phyloP scores from a whole-genome alignment of 1,140 invertebrate species.

The Bombus impatiens region DNA sequence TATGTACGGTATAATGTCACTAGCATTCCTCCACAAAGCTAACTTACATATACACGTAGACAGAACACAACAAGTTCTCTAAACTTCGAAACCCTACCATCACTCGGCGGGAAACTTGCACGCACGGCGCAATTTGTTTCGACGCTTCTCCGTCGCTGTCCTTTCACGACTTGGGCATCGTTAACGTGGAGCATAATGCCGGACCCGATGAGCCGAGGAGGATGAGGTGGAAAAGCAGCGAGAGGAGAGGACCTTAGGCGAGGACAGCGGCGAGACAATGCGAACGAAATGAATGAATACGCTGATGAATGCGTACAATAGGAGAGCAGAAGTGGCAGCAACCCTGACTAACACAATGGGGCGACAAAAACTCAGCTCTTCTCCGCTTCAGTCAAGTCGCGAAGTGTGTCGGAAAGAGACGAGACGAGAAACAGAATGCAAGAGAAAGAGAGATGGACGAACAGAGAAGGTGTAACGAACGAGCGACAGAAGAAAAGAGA shows the following conservation, averaged over 20 bases:
- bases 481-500: slow-evolving; percentile 9
- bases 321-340: slow-evolving; percentile 72
- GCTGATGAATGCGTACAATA: slow-evolving; percentile 81
- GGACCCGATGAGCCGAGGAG: slow-evolving; percentile 59
- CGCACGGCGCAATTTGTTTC: slow-evolving; percentile 43
- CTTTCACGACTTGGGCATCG: slow-evolving; percentile 61
- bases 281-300: slow-evolving; percentile 79
- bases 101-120: slow-evolving; percentile 10
- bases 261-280: slow-evolving; percentile 78
- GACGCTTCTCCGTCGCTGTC: slow-evolving; percentile 30
- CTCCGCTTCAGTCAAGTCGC: slow-evolving; percentile 71
- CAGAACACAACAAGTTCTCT: too few relatives aligned
- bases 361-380: slow-evolving; percentile 78
- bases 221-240: slow-evolving; percentile 51
- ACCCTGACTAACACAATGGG: slow-evolving; percentile 75
- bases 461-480: slow-evolving; percentile 41
- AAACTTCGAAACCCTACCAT: too few relatives aligned
- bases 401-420: slow-evolving; percentile 43
- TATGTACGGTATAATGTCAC: too few relatives aligned
- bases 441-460: slow-evolving; percentile 51
- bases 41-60: too few relatives aligned
- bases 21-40: too few relatives aligned
- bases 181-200: slow-evolving; percentile 69
- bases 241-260: slow-evolving; percentile 71
- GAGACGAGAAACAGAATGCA: slow-evolving; percentile 35